Evolutionary conservation across 2,797 vertebrate genomes (phyloP), one percentile per base, ranked within the genome.

Genomic region (Sebastes elongatus): DNA sequence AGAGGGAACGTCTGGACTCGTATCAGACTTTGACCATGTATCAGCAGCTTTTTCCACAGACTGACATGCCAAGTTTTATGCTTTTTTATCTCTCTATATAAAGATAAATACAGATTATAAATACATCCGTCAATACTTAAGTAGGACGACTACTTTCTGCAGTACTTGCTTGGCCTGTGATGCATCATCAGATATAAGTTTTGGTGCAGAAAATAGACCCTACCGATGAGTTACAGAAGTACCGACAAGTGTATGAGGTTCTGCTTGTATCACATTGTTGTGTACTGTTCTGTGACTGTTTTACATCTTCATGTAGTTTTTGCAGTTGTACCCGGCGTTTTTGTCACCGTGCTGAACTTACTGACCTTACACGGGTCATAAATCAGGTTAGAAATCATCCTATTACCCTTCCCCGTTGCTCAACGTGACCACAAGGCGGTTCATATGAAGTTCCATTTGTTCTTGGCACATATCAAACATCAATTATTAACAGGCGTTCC

Each of bases 1-100:
- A 52, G 68, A 79, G 35, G 70, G 57, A 72, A 78, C 6, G 6
- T 60, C 25, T 65, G 63, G 22, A 73, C 72, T 55, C 32, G 7
- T 8, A 62, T 82, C 46, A 30, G 77, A 63, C 67, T 69, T 23
- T 57, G 52, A 35, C 7, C 30, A 18, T 8, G 6, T 2, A 23
- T 32, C 27, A 57, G 55, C 0, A 23, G 49, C 16, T 28, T 30
- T 49, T n/a, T 59, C 35, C 20, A 10, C 42, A 55, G 57, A 49
- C 3, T 16, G 16, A n/a, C 52, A 55, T 6, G 10, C 10, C 7
- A 7, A 13, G 14, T 49, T 63, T 59, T 10, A 25, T 33, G 23
- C 11, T 23, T 22, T 60, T 30, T 30, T 3, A 18, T 80, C 11
- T 22, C 46, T 32, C n/a, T 10, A 27, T 57, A 22, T 57, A 30